These are phyloP conservation scores for Macrobrachium rosenbergii DNA, from an alignment of 1,140 invertebrate species.

Conservation along the genomic window DNA sequence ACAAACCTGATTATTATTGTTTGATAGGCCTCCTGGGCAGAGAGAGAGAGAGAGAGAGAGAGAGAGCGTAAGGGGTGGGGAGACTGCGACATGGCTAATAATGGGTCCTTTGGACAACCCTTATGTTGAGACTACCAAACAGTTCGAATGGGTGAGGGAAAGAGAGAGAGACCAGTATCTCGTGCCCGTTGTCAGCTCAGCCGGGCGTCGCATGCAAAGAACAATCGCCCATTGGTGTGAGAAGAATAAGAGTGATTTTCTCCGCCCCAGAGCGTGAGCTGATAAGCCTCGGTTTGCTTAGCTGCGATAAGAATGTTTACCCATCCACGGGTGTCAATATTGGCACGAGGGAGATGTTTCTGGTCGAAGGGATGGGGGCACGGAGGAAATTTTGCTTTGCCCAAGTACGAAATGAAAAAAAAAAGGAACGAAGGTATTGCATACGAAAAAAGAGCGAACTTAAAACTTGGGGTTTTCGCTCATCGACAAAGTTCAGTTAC, in stretches of 20 bases:
- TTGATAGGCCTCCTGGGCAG: no score
- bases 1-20: no score
- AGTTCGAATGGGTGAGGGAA: background rate
- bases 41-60: background rate
- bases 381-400: background rate
- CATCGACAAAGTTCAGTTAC: no score
- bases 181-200: background rate
- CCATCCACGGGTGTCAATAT: slow-evolving; percentile 25
- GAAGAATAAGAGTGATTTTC: background rate
- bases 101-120: background rate
- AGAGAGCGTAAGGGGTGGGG: background rate
- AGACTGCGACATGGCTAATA: background rate
- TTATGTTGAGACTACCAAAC: background rate
- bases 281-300: slow-evolving; percentile 23
- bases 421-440: background rate
- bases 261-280: background rate
- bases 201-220: background rate
- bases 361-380: background rate
- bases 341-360: slow-evolving; percentile 26
- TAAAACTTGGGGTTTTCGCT: no score
- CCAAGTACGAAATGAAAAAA: background rate
- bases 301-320: slow-evolving; percentile 21
- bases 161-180: background rate
- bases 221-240: background rate
- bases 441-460: background rate